Evolutionary conservation across 2,888 invertebrate species (phyloP).

Genomic region (Drosophila cracens): DNA sequence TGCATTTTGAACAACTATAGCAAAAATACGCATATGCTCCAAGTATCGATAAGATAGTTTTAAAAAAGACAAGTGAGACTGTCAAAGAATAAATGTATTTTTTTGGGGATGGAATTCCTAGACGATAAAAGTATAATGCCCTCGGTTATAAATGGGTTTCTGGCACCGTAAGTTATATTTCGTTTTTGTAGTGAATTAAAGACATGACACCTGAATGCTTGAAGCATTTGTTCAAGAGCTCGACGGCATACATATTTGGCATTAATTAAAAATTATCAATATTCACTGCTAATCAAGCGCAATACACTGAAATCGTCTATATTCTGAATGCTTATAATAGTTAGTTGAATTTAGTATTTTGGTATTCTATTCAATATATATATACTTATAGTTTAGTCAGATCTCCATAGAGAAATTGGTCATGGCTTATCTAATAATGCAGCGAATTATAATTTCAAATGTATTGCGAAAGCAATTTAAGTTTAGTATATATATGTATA

Average conservation of each 20-base stretch:
- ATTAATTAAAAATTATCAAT: conserved; percentile 18
- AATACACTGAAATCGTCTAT: conserved; percentile 12
- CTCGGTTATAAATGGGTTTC: not conserved
- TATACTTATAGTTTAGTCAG: not conserved
- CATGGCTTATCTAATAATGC: too few species aligned
- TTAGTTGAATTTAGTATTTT: not conserved
- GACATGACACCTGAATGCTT: conserved; percentile 8
- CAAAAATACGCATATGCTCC: not conserved
- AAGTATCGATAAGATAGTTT: not conserved
- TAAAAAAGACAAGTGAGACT: not conserved
- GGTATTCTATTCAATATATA: not conserved
- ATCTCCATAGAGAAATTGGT: not conserved
- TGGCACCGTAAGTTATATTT: not conserved
- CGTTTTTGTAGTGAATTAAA: not conserved
- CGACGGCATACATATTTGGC: conserved; percentile 1
- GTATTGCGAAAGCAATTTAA: not conserved
- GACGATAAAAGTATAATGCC: not conserved
- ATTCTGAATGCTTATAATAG: not conserved
- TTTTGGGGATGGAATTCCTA: not conserved
- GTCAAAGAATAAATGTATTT: not conserved
- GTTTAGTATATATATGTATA: not conserved
- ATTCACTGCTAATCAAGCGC: conserved; percentile 1
- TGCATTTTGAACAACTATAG: too few species aligned
- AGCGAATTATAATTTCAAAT: too few species aligned
- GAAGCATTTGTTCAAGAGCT: not conserved